Percentiles rank a stretch among this genome's conserved stretches.
These are phyloP conservation scores for Parelbella ahira DNA, from an alignment of 2,888 invertebrate genomes.

Conservation along the genomic window DNA sequence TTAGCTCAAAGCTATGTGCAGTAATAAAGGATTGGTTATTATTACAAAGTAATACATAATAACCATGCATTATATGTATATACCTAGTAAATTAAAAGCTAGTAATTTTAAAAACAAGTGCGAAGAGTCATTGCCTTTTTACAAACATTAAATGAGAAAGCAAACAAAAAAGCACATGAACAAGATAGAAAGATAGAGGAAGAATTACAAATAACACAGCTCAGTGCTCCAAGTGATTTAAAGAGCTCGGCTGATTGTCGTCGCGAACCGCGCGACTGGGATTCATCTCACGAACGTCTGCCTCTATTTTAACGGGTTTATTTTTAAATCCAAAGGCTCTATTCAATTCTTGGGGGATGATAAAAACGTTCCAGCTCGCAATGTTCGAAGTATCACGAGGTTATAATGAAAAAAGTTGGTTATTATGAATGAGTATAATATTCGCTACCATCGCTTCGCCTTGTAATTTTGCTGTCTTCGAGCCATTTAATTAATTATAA, in stretches of 20 bases:
- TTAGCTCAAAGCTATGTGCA: too few species aligned
- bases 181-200: constrained; percentile 20
- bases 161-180: constrained; percentile 19
- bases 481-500: too few species aligned
- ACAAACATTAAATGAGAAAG: constrained; percentile 6
- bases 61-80: too few species aligned
- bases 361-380: constrained; percentile 22
- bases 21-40: too few species aligned
- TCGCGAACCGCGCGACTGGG: constrained; percentile 22
- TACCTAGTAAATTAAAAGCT: not conserved
- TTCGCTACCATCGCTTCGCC: not conserved
- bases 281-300: constrained; percentile 26
- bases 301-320: constrained; percentile 26
- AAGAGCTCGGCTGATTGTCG: constrained; percentile 24
- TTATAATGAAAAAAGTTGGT: constrained; percentile 14
- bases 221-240: constrained; percentile 25
- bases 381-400: constrained; percentile 20
- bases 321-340: constrained; percentile 25
- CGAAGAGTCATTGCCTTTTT: constrained; percentile 11
- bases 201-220: constrained; percentile 25
- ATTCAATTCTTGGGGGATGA: constrained; percentile 25
- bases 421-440: constrained; percentile 6
- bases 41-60: too few species aligned
- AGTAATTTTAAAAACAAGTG: constrained; percentile 12
- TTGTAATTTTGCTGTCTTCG: too few species aligned